Base-by-base conservation (phyloP, 2,888 invertebrate species). In the Cheilosia pagana region DNA sequence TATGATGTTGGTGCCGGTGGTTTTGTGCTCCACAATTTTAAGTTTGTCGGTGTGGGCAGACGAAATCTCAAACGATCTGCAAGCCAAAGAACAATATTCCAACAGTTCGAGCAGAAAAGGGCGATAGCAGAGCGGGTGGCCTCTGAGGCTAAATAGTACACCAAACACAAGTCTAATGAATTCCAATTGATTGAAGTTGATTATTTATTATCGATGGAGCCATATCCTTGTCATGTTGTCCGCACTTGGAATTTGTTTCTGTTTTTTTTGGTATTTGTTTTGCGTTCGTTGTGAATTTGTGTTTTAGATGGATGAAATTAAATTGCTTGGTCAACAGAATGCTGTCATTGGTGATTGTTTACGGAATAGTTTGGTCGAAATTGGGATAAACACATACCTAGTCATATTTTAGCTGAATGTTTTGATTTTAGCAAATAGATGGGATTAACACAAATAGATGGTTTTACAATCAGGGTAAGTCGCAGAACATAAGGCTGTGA, bases 131-230 rank as follows among this genome's bases (percentile, higher is more conserved):
- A 23, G n/a, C n/a, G 10, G 23, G 14, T 50, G 31, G 14, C 8
- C 25, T 31, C 21, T 48, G 28, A 14, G 50, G 52, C 16, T 50
- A 60, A 76, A 43, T 28, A 35, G 21, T 31, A 2, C 45, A 65
- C 55, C 7, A 57, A 7, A 19, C 48, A 48, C 48, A 43, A 76
- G 31, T 57, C 45, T 57, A 77, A 62, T 77, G 77, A 63, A 77
- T 77, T 62, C 48, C 68, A 55, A 55, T 48, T 70, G 77, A 77
- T 70, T 62, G 60, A 77, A 70, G 70, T 77, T 70, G 77, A 77
- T 62, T 77, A 62, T 70, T 77, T 70, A 45, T 62, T 77, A 35
- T 41, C 60, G 48, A 77, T 53, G 62, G 68, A 68, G 10, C 62
- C 48, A 55, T 2, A 8, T 60, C 55, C 53, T 62, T 55, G 68